Percentiles rank a stretch among this genome's conserved stretches.
Evolutionary conservation across 1,140 invertebrate species (phyloP).

Genomic region (Zelostemma sp.): DNA sequence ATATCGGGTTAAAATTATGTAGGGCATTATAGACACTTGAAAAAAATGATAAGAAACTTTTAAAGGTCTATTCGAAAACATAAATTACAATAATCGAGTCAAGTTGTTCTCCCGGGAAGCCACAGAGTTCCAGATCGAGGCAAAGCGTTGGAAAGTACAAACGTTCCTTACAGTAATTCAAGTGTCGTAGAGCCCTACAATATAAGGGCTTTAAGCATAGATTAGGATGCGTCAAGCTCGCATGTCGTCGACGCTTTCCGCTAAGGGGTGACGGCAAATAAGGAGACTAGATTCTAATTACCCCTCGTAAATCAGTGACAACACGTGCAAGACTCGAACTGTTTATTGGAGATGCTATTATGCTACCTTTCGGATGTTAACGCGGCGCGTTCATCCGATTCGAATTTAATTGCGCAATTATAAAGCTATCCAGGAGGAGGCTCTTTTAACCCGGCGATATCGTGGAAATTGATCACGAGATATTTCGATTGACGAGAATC

Average conservation of each 20-base stretch:
- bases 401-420: conserved; percentile 61
- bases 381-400: conserved; percentile 58
- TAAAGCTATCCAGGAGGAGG: conserved; percentile 25
- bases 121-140: no score
- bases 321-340: conserved; percentile 66
- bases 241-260: conserved; percentile 57
- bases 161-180: no score
- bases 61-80: no score
- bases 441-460: conserved; percentile 30
- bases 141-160: no score
- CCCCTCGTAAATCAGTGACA: conserved; percentile 68
- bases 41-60: no score
- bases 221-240: conserved; percentile 66
- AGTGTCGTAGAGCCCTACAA: conserved; percentile 43
- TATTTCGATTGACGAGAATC: not conserved
- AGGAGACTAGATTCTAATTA: conserved; percentile 69
- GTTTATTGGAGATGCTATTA: conserved; percentile 65
- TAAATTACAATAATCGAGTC: no score
- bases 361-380: conserved; percentile 56
- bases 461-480: conserved; percentile 12
- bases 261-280: conserved; percentile 60
- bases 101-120: no score
- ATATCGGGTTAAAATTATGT: no score
- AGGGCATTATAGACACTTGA: no score
- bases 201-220: conserved; percentile 55